These are phyloP conservation scores for Cheilosia soror DNA, from an alignment of 2,888 invertebrate genomes.

Conservation along the genomic window DNA sequence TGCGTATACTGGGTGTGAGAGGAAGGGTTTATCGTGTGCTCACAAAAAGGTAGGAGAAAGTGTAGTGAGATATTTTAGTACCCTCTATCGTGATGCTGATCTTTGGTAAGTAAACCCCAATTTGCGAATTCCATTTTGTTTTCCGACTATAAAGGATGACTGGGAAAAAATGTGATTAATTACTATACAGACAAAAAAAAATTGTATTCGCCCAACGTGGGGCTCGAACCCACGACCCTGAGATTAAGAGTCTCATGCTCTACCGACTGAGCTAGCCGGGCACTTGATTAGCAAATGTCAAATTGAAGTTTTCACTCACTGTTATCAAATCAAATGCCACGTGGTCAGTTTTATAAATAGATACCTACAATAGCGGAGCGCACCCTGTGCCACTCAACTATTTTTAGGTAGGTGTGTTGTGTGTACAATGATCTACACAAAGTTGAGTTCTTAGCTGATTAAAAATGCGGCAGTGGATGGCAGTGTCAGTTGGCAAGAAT, in stretches of 20 bases:
- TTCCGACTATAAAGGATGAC: not conserved
- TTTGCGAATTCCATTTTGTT: not conserved
- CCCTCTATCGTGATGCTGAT: constrained; percentile 7
- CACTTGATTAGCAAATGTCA: not conserved
- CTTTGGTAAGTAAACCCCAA: constrained; percentile 14
- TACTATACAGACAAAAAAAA: constrained; percentile 25
- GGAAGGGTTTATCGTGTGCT: constrained; percentile 36
- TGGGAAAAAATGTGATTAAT: constrained; percentile 23
- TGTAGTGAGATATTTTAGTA: constrained; percentile 4
- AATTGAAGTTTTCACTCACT: not conserved
- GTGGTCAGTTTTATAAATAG: not conserved
- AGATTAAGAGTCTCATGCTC: constrained; percentile 74
- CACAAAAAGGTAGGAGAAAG: constrained; percentile 3
- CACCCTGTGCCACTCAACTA: no score
- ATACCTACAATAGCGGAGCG: no score
- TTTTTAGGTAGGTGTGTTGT: no score
- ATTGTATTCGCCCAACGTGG: constrained; percentile 62
- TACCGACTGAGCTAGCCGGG: constrained; percentile 74
- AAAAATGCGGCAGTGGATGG: no score
- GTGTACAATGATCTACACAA: no score
- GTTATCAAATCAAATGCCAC: not conserved
- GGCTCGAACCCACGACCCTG: constrained; percentile 74
- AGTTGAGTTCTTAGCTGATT: no score
- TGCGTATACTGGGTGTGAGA: constrained; percentile 45
- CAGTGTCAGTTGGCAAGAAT: no score